Base-by-base conservation (phyloP, 2,113 vertebrate species). In the Laticauda laticaudata region DNA sequence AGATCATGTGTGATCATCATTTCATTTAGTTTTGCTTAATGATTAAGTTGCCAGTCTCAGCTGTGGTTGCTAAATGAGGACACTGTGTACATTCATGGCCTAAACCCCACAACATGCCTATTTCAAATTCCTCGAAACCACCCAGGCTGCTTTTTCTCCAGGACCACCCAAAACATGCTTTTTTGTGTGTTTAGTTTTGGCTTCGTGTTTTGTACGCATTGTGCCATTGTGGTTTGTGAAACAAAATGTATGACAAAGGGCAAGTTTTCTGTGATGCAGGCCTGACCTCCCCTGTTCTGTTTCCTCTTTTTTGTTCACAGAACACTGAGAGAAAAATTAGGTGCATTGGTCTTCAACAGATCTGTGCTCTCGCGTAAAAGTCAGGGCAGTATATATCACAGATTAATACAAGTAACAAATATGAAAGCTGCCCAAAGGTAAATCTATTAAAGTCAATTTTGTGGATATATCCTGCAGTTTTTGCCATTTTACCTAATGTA, bases 401-500 rank as follows among this genome's bases (percentile, higher is more conserved):
- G 39, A 3, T 29, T 75, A 55, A 43, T 43, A 23, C 69, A 81
- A 53, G 5, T 34, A 48, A 51, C 43, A 43, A 75, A 91, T 90
- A 69, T 90, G 56, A 57, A 75, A 11, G 21, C 7, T 87, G 11
- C 43, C 43, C 85, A 29, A 21, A 59, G 59, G 34, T 55, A 75
- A 89, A 15, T 12, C 51, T 64, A 91, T 81, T 91, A 75, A 81
- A 34, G 56, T 23, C 23, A 43, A 45, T 39, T 45, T 26, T 86
- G 75, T 15, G 3, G 29, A 29, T 45, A 15, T 39, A 51, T 57
- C 81, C n/a, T 91, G 26, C 26, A 87, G n/a, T 48, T 45, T 20
- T 51, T 51, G 20, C 3, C 10, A 59, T 86, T 91, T 87, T 92
- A 61, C 51, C 81, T 92, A 89, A 89, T 57, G 55, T 57, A 92